Percentiles rank a stretch among this genome's conserved stretches.
phyloP scores from a whole-genome alignment of 2,797 vertebrate genomes.

The Novumbra hubbsi region DNA sequence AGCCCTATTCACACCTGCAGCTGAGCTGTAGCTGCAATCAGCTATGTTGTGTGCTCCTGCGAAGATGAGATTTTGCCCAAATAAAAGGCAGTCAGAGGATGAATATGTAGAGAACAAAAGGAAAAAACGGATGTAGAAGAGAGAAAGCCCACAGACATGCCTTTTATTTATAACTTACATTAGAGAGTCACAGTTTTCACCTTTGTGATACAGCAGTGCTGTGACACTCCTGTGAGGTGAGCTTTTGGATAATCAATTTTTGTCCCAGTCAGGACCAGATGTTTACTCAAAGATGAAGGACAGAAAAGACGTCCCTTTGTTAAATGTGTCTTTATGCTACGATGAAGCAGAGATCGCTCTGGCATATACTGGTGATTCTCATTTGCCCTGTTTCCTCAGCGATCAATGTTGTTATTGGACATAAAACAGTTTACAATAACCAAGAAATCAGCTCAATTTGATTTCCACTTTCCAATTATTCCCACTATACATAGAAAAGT shows the following conservation, averaged over 20 bases:
- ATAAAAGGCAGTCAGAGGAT: constrained; percentile 26
- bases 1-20: constrained; percentile 50
- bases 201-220: constrained; percentile 3
- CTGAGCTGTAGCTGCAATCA: constrained; percentile 1
- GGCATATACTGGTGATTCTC: too few species aligned
- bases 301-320: not conserved
- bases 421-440: too few species aligned
- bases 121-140: constrained; percentile 5
- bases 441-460: too few species aligned
- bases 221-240: constrained; percentile 3
- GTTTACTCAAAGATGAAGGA: not conserved
- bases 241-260: constrained; percentile 11
- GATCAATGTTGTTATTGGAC: too few species aligned
- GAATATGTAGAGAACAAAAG: constrained; percentile 20
- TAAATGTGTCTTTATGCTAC: constrained; percentile 10
- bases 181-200: constrained; percentile 13
- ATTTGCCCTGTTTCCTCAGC: too few species aligned
- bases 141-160: not conserved
- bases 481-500: too few species aligned
- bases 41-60: constrained; percentile 27
- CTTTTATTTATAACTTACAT: constrained; percentile 25
- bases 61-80: constrained; percentile 42
- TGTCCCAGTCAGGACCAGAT: not conserved
- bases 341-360: too few species aligned
- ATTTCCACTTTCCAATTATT: too few species aligned